phyloP scores from a whole-genome alignment of 2,888 invertebrate genomes.

The Harpagoxenus sublaevis region DNA sequence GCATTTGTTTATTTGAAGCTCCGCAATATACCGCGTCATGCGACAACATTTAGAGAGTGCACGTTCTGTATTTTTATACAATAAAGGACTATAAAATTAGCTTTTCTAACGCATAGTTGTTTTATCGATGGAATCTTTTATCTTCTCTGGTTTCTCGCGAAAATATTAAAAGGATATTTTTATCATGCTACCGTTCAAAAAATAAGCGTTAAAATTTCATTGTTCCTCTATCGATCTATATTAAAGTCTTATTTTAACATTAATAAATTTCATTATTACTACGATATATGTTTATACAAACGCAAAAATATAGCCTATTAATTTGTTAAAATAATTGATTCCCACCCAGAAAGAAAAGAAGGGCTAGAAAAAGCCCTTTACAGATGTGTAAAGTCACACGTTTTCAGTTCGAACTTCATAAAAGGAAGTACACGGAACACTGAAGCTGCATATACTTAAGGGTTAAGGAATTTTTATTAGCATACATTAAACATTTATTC shows the following conservation, averaged over 20 bases:
- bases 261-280: not conserved
- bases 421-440: no score
- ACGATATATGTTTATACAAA: not conserved
- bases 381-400: no score
- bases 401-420: no score
- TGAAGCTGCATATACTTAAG: no score
- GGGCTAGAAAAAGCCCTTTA: no score
- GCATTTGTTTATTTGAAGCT: conserved; percentile 47
- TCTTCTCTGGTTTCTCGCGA: not conserved
- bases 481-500: not conserved
- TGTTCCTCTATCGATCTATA: not conserved
- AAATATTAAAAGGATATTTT: not conserved
- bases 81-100: not conserved
- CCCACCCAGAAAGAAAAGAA: no score
- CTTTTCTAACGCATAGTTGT: not conserved
- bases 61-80: not conserved
- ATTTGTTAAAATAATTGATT: not conserved
- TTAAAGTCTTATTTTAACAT: not conserved
- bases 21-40: not conserved
- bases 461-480: not conserved
- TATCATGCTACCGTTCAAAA: not conserved
- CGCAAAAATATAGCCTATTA: not conserved
- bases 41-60: conserved; percentile 20
- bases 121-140: conserved; percentile 4
- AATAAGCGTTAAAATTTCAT: not conserved